Evolutionary conservation across 2,797 vertebrate species (phyloP), one percentile per base, ranked within the genome.

Genomic region (Macroramphosus scolopax): DNA sequence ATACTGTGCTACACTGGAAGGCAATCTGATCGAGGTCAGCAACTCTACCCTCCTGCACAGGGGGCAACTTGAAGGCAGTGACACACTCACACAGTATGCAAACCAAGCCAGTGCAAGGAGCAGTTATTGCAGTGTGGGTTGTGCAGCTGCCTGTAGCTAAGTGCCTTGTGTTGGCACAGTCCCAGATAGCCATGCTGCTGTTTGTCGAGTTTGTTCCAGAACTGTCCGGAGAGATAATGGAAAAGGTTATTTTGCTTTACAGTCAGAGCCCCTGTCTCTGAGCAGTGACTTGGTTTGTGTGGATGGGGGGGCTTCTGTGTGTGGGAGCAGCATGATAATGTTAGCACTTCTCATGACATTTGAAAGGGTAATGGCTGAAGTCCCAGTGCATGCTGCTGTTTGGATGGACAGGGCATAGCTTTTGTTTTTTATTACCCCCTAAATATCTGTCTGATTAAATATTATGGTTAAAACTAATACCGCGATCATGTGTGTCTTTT

Each of bases 171-270:
- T 82, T 81, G 72, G 77, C 68, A 62, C 54, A 52, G 54, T 43
- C 59, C 64, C 74, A 67, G 57, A 59, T 63, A 70, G 61, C 72
- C 29, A 9, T 45, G 71, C 54, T 64, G 73, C 56, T 79, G 77
- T 85, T 82, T 81, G 65, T 52, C 3, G 51, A 70, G 47, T 74
- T 63, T 67, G 53, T 68, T 61, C 51, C 43, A 49, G 43, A 49
- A 41, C 49, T 63, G 81, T 69, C 70, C 63, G 37, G 26, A 68
- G 57, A 73, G 80, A 85, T 80, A 78, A 80, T 75, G 60, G 71
- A 75, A 65, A 75, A 77, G 79, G 78, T 81, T 81, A 72, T 63
- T 54, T 43, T 47, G 58, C 59, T 77, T 76, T 72, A 72, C 73
- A 66, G 56, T 49, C 15, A 1, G 38, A 53, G 20, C 38, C 48